Base-by-base conservation (phyloP, 2,888 invertebrate species). In the Unio pictorum region DNA sequence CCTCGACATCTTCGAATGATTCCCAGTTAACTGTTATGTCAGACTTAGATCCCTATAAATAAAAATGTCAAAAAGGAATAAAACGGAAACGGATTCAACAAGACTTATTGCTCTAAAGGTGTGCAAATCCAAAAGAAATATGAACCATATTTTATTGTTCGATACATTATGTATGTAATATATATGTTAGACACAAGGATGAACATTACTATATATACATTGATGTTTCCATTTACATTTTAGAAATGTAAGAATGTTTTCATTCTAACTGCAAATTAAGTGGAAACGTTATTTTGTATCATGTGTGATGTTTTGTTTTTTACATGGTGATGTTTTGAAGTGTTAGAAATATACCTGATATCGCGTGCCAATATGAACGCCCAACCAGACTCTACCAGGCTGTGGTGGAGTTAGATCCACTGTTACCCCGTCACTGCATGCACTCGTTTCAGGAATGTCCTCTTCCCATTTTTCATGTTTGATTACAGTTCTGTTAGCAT, bases 1-100 rank as follows among this genome's bases (percentile, higher is more conserved):
- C 79, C 56, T 81, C 81, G 5, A 81, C 73, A 60, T 81, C 81
- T 20, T 34, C 69, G 63, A 80, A 81, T 2, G 79, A 80, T 30
- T 74, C 72, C 81, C 81, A 81, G 61, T 74, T 71, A 3, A 79
- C 67, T 15, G 71, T 64, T n/a, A 81, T 61, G 23, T 76, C 75
- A 7, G 75, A 67, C 20, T 68, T 64, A 6, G 73, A 72, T 7
- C 73, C 67, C 79, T 79, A 65, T 15, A 67, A 56, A 57, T 8
- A 7, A n/a, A 7, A 6, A 45, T 11, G 45, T 11, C 11, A 45
- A 45, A 45, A 45, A 1, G 11, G 11, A 45, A 45, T 45, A 45
- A 45, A 45, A 45, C 11, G 1, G 3, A 45, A 45, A 11, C 45
- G 11, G 45, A 45, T 45, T 11, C 45, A 45, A 45, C 11, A 45